These are phyloP conservation scores for Actenoides lindsayi DNA, from an alignment of 2,113 vertebrate species.

Conservation along the genomic window DNA sequence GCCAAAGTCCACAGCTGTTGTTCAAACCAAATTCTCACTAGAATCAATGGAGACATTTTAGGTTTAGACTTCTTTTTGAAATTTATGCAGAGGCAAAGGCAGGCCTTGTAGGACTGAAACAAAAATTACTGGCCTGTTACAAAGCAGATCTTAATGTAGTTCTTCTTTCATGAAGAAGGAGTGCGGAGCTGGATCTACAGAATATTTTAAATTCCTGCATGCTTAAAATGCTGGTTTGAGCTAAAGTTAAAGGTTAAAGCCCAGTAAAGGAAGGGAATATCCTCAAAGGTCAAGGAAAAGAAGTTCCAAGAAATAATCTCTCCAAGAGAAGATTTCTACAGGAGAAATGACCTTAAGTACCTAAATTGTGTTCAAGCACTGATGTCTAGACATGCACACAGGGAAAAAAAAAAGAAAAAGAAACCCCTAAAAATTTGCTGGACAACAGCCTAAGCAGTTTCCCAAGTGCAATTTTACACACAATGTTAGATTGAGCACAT, in stretches of 20 bases:
- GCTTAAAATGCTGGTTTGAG: background rate
- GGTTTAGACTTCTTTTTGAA: background rate
- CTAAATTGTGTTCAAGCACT: background rate
- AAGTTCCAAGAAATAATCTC: background rate
- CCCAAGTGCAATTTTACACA: accelerated
- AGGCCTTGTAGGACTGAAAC: background rate
- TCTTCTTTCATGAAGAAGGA: background rate
- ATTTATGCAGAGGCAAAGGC: background rate
- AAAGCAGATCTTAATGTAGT: background rate
- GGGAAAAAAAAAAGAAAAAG: background rate
- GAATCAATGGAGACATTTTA: background rate
- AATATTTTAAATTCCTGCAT: background rate
- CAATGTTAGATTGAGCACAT: background rate
- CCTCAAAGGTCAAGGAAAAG: background rate
- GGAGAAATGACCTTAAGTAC: background rate
- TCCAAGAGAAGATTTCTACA: background rate
- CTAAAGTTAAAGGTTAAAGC: background rate
- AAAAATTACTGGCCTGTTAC: background rate
- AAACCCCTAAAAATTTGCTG: background rate
- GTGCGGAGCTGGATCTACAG: background rate
- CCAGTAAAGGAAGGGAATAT: background rate
- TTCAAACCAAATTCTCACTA: background rate
- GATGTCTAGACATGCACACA: background rate
- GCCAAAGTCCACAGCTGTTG: background rate
- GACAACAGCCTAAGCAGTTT: background rate